Base-by-base conservation (phyloP, 1,140 invertebrate species). In the Myzus persicae region DNA sequence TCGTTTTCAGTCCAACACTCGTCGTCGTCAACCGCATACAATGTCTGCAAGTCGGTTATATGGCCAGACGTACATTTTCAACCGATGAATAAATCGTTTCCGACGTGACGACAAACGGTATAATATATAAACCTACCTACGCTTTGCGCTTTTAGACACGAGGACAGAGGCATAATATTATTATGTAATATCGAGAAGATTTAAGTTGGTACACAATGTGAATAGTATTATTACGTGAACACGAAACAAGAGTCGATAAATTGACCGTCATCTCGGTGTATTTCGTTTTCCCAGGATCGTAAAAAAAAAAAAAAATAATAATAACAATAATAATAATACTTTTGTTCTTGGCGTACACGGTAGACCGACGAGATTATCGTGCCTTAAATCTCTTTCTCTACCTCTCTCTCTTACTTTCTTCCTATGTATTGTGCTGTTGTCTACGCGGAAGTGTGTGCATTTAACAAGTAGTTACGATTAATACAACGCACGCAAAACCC, bases 231-330 rank as follows among this genome's bases (percentile, higher is more conserved):
- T 31, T 26, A 89, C 24, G 46, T 24, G n/a, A n/a, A 85, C n/a
- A 36, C 46, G 36, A 51, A 38, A 89, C 46, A 26, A 40, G 24
- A 89, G 48, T 54, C 88, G 26, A 89, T 54, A 54, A 89, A 89
- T 89, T 46, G n/a, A 89, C 36, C 48, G 46, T 46, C 46, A 40
- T 51, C 20, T 54, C 9, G 88, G 44, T 24, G 26, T 54, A 40
- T 89, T 51, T 54, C 20, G n/a, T 89, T 89, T 89, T 89, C 88
- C 36, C 88, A 40, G 36, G 36, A 51, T 26, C 20, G 48, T 54
- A 54, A 26, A 89, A 89, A 24, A 89, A 88, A 51, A 26, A 87
- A 46, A n/a, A 46, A 87, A 54, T 54, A 54, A 88, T 46, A 87
- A 88, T 51, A 89, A 51, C 20, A 51, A 54, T 40, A 89, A 89